Conservation (phyloP, 2,888 invertebrate species). For the Amphimallon solstitiale region DNA sequence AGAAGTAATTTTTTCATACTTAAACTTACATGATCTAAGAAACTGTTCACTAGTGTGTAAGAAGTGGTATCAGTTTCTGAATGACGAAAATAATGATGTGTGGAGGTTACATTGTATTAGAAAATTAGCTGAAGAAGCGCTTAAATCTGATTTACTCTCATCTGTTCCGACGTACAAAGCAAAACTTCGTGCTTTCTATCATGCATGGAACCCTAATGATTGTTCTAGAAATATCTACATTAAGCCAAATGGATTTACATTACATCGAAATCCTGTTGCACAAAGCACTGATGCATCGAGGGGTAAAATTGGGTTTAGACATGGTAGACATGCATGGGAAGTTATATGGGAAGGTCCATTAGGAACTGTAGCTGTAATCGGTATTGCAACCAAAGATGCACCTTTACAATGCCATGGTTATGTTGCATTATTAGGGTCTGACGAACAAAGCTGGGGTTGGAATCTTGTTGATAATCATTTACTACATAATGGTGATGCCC, state of each 20-base stretch:
- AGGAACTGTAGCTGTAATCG: slow-evolving; percentile 97
- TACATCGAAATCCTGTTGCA: slow-evolving; percentile 98
- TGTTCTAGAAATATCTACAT: slow-evolving; percentile 97
- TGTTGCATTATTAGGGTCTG: slow-evolving; percentile 92
- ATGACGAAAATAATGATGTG: slow-evolving; percentile 94
- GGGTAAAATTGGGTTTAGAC: slow-evolving; percentile 89
- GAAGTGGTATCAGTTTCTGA: slow-evolving; percentile 89
- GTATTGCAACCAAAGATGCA: slow-evolving; percentile 94
- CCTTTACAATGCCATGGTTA: slow-evolving; percentile 95
- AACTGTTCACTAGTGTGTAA: slow-evolving; percentile 94
- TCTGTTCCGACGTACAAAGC: slow-evolving; percentile 91
- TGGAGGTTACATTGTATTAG: slow-evolving; percentile 92
- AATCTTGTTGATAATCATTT: slow-evolving; percentile 98
- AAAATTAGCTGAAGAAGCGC: slow-evolving; percentile 85
- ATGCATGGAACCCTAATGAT: slow-evolving; percentile 98
- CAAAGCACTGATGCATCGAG: slow-evolving; percentile 97
- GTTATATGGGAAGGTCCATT: slow-evolving; percentile 98
- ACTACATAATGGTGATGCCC: slow-evolving; percentile 94
- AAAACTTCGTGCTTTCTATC: slow-evolving; percentile 91
- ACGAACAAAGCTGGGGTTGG: slow-evolving; percentile 99
- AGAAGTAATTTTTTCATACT: slow-evolving; percentile 91
- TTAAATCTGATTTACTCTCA: slow-evolving; percentile 91
- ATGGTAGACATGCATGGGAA: slow-evolving; percentile 97
- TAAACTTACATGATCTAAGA: slow-evolving; percentile 85
- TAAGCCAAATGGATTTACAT: slow-evolving; percentile 95